A percentile compares a stretch with the other conserved stretches of the same genome.
phyloP scores from a whole-genome alignment of 2,797 vertebrate genomes.

The Neoniphon sammara region DNA sequence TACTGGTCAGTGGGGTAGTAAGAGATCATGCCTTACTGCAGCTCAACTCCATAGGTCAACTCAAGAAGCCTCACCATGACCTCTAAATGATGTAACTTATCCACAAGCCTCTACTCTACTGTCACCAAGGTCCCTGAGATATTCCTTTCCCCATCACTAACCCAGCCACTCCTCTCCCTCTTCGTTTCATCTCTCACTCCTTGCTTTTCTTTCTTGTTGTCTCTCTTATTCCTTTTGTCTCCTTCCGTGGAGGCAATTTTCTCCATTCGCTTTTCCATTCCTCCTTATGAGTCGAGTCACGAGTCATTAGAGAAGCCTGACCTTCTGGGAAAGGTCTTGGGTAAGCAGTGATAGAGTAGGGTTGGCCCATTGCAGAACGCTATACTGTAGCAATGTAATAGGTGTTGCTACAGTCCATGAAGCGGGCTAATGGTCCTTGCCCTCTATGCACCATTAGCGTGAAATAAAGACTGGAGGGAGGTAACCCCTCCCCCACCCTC shows the following conservation, averaged over 20 bases:
- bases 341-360: slow-evolving; percentile 83
- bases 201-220: slow-evolving; percentile 65
- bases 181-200: slow-evolving; percentile 40
- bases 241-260: slow-evolving; percentile 70
- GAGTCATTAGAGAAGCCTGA: slow-evolving; percentile 84
- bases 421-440: slow-evolving; percentile 80
- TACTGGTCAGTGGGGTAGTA: slow-evolving; percentile 13
- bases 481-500: slow-evolving; percentile 42
- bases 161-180: slow-evolving; percentile 44
- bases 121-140: slow-evolving; percentile 41
- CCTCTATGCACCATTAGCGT: slow-evolving; percentile 78
- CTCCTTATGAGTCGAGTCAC: slow-evolving; percentile 81
- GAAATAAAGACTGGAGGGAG: slow-evolving; percentile 77
- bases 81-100: slow-evolving; percentile 23
- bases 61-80: slow-evolving; percentile 28
- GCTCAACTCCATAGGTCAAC: background rate
- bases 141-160: slow-evolving; percentile 44
- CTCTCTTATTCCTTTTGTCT: slow-evolving; percentile 41
- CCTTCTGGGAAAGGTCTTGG: slow-evolving; percentile 83
- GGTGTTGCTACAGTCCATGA: slow-evolving; percentile 79
- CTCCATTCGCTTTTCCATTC: slow-evolving; percentile 65
- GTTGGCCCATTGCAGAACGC: slow-evolving; percentile 74
- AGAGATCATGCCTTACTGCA: background rate
- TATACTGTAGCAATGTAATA: slow-evolving; percentile 78
- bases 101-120: slow-evolving; percentile 22